Percentiles rank a stretch among this genome's conserved stretches.
These are phyloP conservation scores for Andrena praecox DNA, from an alignment of 2,888 invertebrate genomes.

Conservation along the genomic window DNA sequence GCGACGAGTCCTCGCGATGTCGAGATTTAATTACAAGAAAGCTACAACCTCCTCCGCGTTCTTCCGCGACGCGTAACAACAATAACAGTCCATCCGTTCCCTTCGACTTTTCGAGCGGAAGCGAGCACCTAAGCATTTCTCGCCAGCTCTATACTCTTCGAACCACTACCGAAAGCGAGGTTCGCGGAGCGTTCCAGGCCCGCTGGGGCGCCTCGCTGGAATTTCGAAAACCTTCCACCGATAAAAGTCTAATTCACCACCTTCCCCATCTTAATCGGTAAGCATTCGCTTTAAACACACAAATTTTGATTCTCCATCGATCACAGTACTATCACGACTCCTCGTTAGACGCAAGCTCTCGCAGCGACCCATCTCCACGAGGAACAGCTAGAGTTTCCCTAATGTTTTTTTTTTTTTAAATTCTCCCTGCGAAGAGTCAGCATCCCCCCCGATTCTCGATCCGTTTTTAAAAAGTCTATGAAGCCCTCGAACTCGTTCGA, in stretches of 20 bases:
- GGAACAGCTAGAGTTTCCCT: background rate
- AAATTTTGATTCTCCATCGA: constrained; percentile 51
- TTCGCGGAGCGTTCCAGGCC: background rate
- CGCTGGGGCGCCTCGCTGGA: background rate
- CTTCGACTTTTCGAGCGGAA: constrained; percentile 1
- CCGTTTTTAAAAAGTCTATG: background rate
- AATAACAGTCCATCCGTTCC: background rate
- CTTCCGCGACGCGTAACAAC: constrained; percentile 6
- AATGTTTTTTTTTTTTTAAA: background rate
- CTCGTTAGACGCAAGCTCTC: constrained; percentile 7
- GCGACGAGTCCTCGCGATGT: background rate
- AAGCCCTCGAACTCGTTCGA: background rate
- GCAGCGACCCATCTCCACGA: background rate
- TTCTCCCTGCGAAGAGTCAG: constrained; percentile 3
- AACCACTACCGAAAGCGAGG: constrained; percentile 1
- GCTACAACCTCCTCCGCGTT: constrained; percentile 39
- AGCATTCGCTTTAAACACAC: background rate
- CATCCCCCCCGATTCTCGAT: background rate
- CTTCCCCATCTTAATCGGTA: background rate
- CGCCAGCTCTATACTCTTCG: background rate
- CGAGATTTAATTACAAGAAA: constrained; percentile 27
- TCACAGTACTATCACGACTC: constrained; percentile 43
- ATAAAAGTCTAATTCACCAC: background rate
- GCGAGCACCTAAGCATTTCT: constrained; percentile 16
- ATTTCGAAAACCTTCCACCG: background rate